Conservation (phyloP, 92 coral and sea anemone species). For the Actinostola sp. region DNA sequence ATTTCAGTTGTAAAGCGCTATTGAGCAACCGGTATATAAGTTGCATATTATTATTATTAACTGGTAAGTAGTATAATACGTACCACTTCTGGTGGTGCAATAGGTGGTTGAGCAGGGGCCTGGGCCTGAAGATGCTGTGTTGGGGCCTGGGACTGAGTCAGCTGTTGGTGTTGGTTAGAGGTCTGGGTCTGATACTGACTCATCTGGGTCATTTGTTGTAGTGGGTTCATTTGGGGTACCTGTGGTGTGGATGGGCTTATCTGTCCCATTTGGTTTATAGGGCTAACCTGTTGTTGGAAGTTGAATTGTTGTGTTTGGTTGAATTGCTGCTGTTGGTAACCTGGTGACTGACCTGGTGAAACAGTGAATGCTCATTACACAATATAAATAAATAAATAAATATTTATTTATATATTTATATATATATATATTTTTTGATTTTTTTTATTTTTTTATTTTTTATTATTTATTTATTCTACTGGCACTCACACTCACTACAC, state of each 20-base stretch:
- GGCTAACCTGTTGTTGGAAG: constrained; percentile 80
- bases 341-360: constrained; percentile 80
- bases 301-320: constrained; percentile 69
- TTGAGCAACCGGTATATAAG: no score
- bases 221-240: constrained; percentile 49
- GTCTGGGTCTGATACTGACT: constrained; percentile 60
- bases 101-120: constrained; percentile 64
- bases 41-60: no score
- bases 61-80: not conserved
- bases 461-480: no score
- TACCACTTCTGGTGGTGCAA: constrained; percentile 24
- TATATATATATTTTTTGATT: no score
- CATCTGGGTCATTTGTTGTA: constrained; percentile 53
- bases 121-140: constrained; percentile 58
- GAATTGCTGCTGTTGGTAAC: constrained; percentile 79
- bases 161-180: constrained; percentile 64
- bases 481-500: no score
- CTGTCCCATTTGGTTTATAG: constrained; percentile 53
- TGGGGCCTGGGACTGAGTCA: constrained; percentile 48
- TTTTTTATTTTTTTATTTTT: no score
- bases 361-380: not conserved
- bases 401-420: no score
- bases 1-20: no score
- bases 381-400: not conserved
- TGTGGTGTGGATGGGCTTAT: constrained; percentile 63